These are phyloP conservation scores for Sialis fuliginosa DNA, from an alignment of 2,888 invertebrate species.

Conservation along the genomic window DNA sequence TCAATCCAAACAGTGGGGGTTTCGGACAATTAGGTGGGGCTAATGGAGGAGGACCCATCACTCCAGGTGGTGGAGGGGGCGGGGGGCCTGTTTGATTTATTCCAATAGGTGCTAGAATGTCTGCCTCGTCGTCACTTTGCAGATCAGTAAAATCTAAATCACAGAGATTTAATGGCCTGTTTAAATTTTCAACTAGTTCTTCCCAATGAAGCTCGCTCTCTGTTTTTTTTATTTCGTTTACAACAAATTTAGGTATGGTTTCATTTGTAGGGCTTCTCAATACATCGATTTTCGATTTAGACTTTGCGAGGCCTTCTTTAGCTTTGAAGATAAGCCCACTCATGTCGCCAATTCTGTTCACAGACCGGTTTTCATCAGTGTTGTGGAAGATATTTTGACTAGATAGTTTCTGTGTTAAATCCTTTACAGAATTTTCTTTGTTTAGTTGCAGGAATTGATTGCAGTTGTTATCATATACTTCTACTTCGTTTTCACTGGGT, in stretches of 20 bases:
- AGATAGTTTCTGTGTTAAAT: slow-evolving; percentile 69
- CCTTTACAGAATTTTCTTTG: slow-evolving; percentile 74
- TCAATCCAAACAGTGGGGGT: slow-evolving; percentile 30
- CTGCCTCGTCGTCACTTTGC: slow-evolving; percentile 72
- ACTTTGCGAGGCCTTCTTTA: slow-evolving; percentile 78
- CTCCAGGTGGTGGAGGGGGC: slow-evolving; percentile 54
- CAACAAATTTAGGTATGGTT: slow-evolving; percentile 34
- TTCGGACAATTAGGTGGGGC: slow-evolving; percentile 29
- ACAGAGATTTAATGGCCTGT: slow-evolving; percentile 65
- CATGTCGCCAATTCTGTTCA: slow-evolving; percentile 60
- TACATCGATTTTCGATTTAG: slow-evolving; percentile 65
- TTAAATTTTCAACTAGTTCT: slow-evolving; percentile 59
- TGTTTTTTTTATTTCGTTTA: slow-evolving; percentile 60
- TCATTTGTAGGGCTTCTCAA: slow-evolving; percentile 53
- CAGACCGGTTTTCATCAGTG: slow-evolving; percentile 31
- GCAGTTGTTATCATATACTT: slow-evolving; percentile 27
- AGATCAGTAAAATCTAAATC: slow-evolving; percentile 96
- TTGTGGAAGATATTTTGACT: slow-evolving; percentile 43
- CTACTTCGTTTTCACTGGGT: slow-evolving; percentile 33
- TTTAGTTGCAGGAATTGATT: slow-evolving; percentile 45
- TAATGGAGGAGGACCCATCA: slow-evolving; percentile 33
- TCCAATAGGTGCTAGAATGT: slow-evolving; percentile 48
- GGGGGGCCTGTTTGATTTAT: slow-evolving; percentile 53
- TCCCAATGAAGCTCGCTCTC: slow-evolving; percentile 96
- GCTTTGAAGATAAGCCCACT: slow-evolving; percentile 84